Percentiles rank a stretch among this genome's conserved stretches.
Conservation (phyloP, 1,140 invertebrate genomes). For the Zaprionus lachaisei region DNA sequence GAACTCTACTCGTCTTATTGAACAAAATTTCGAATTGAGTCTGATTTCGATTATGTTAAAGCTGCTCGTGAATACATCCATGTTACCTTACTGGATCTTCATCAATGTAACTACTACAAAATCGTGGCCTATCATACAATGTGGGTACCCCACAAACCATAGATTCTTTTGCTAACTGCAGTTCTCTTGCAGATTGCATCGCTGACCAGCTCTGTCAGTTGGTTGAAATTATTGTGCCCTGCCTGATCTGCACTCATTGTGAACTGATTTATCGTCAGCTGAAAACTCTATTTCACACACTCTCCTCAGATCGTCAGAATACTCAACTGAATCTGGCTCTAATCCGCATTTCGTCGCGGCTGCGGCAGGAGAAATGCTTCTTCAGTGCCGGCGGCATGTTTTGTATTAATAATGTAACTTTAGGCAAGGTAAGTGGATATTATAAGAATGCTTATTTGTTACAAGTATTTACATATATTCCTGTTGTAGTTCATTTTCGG, state of each 20-base stretch:
- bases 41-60: conserved; percentile 40
- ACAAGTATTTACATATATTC: background rate
- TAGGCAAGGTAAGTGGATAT: conserved; percentile 14
- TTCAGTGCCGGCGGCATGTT: conserved; percentile 60
- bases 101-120: conserved; percentile 7
- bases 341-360: conserved; percentile 32
- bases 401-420: conserved; percentile 47
- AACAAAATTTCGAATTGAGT: conserved; percentile 49
- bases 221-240: conserved; percentile 43
- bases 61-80: conserved; percentile 42
- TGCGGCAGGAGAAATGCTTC: conserved; percentile 51
- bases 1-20: conserved; percentile 42
- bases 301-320: conserved; percentile 43
- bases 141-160: background rate
- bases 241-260: conserved; percentile 54
- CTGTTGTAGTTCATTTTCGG: conserved; percentile 59
- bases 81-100: conserved; percentile 58
- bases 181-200: conserved; percentile 40
- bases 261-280: conserved; percentile 42
- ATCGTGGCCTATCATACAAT: background rate
- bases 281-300: conserved; percentile 32
- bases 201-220: conserved; percentile 51
- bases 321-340: conserved; percentile 45
- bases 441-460: no score
- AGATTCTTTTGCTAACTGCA: no score